Evolutionary conservation across 2,888 invertebrate genomes (phyloP).

Genomic region (Zaprionus obscuricornis): DNA sequence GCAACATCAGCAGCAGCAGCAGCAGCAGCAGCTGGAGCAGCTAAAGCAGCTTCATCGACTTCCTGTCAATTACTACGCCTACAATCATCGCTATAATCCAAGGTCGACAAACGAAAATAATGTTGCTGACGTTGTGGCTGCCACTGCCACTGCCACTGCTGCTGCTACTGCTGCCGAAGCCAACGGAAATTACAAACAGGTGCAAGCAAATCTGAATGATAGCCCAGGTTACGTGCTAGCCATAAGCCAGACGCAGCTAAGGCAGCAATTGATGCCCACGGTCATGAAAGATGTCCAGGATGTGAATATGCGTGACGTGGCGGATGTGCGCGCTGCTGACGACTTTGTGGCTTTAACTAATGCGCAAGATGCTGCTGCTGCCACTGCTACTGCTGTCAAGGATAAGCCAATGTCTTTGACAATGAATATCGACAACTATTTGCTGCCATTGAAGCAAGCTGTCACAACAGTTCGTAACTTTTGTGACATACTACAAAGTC

Average conservation of each 20-base stretch:
- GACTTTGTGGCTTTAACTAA: constrained; percentile 19
- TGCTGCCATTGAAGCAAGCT: constrained; percentile 57
- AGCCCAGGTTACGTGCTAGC: constrained; percentile 61
- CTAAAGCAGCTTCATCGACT: constrained; percentile 37
- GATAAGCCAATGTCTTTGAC: constrained; percentile 12
- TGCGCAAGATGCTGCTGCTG: constrained; percentile 29
- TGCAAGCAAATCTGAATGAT: constrained; percentile 35
- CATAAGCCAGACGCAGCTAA: constrained; percentile 50
- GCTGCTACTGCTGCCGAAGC: constrained; percentile 3
- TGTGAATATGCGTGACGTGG: constrained; percentile 17
- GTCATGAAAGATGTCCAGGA: constrained; percentile 29
- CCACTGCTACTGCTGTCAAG: constrained; percentile 17
- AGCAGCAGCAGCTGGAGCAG: constrained; percentile 12
- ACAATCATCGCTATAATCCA: constrained; percentile 69
- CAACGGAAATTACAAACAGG: constrained; percentile 74
- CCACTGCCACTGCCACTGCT: constrained; percentile 8
- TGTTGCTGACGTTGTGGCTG: not conserved
- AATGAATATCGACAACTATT: constrained; percentile 44
- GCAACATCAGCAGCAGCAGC: constrained; percentile 25
- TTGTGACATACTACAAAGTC: constrained; percentile 61
- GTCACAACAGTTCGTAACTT: constrained; percentile 64
- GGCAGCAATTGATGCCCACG: constrained; percentile 41
- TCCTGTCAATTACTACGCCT: constrained; percentile 75
- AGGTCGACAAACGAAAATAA: constrained; percentile 9
- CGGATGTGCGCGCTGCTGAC: constrained; percentile 43